Conservation (phyloP, 1,140 invertebrate genomes). For the Drosophila kohkoa region DNA sequence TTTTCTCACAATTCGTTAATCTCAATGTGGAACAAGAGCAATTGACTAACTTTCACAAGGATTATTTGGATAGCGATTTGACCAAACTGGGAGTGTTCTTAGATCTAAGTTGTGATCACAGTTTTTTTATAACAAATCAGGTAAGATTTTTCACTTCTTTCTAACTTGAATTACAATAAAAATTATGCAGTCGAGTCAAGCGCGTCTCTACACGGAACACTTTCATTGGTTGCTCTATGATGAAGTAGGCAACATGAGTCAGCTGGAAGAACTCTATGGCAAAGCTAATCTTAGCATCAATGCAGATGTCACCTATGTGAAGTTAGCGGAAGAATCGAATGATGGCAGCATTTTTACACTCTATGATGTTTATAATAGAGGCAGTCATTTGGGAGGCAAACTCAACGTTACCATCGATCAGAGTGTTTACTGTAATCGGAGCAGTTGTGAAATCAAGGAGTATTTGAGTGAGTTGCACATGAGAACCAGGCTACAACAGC, state of each 20-base stretch:
- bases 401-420: slow-evolving; percentile 76
- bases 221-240: slow-evolving; percentile 76
- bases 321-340: neutral
- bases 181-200: slow-evolving; percentile 50
- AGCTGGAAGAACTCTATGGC: slow-evolving; percentile 41
- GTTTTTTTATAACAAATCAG: slow-evolving; percentile 54
- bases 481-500: slow-evolving; percentile 58
- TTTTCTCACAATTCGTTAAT: slow-evolving; percentile 67
- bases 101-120: slow-evolving; percentile 59
- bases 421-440: slow-evolving; percentile 57
- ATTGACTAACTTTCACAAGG: slow-evolving; percentile 46
- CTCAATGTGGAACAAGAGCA: slow-evolving; percentile 31
- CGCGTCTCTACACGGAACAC: slow-evolving; percentile 56
- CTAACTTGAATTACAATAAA: neutral
- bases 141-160: slow-evolving; percentile 20
- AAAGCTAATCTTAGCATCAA: slow-evolving; percentile 69
- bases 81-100: slow-evolving; percentile 63
- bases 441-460: slow-evolving; percentile 35
- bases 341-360: slow-evolving; percentile 33
- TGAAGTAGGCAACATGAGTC: slow-evolving; percentile 40
- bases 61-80: slow-evolving; percentile 58
- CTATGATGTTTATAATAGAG: slow-evolving; percentile 79
- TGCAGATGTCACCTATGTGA: slow-evolving; percentile 63
- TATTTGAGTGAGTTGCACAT: slow-evolving; percentile 66
- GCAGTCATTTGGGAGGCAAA: slow-evolving; percentile 68